These are phyloP conservation scores for Eilema depressum DNA, from an alignment of 2,888 invertebrate genomes.

Conservation along the genomic window DNA sequence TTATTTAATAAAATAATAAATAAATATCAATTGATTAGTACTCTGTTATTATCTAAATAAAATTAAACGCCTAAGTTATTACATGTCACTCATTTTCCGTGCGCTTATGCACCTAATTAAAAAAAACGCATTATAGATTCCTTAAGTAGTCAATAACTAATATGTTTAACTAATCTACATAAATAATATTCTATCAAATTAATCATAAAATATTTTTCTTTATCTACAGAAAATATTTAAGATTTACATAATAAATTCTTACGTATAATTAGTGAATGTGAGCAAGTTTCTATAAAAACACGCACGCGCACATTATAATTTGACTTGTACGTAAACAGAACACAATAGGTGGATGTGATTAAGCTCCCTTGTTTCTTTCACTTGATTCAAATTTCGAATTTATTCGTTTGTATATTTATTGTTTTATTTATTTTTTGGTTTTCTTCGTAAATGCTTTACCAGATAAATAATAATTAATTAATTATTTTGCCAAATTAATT, in stretches of 20 bases:
- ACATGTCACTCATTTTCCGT: slow-evolving; percentile 23
- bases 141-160: slow-evolving; percentile 28
- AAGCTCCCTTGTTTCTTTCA: not conserved
- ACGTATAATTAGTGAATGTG: slow-evolving; percentile 15
- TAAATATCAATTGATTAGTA: slow-evolving; percentile 11
- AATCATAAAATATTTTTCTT: slow-evolving; percentile 21
- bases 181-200: slow-evolving; percentile 15
- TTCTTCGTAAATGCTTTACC: not conserved
- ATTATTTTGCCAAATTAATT: not conserved
- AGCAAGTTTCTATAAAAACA: slow-evolving; percentile 18
- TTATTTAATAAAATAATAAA: slow-evolving; percentile 8
- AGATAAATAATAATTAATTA: not conserved
- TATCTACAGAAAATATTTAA: slow-evolving; percentile 18
- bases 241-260: slow-evolving; percentile 24
- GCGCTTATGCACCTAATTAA: slow-evolving; percentile 19
- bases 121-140: slow-evolving; percentile 40
- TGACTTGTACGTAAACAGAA: not conserved
- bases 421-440: not conserved
- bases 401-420: not conserved
- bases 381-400: not conserved
- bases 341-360: not conserved
- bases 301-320: slow-evolving; percentile 1
- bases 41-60: slow-evolving; percentile 26
- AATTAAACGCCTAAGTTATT: slow-evolving; percentile 27
- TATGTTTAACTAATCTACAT: slow-evolving; percentile 14